Conservation (phyloP, 2,113 vertebrate genomes). For the Mohoua ochrocephala region DNA sequence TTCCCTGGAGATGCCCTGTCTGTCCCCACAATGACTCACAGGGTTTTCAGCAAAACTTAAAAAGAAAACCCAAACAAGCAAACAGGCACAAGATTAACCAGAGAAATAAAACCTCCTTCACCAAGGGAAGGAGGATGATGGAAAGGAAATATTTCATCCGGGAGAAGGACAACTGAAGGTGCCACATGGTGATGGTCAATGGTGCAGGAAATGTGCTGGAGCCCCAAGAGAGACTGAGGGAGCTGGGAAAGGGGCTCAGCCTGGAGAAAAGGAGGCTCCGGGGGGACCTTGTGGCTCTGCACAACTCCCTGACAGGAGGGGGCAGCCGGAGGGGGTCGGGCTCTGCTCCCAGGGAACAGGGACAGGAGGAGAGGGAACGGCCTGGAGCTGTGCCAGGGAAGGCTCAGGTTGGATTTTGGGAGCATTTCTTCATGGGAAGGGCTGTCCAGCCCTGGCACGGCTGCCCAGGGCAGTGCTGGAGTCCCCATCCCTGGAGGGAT, state of each 20-base stretch:
- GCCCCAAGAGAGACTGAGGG: neutral
- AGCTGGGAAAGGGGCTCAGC: neutral
- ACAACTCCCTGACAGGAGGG: neutral
- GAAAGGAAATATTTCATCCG: neutral
- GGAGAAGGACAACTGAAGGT: neutral
- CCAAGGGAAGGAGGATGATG: neutral
- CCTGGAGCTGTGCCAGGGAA: neutral
- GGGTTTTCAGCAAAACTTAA: neutral
- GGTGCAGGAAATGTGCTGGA: neutral
- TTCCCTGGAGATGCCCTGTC: neutral
- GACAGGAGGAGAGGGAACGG: neutral
- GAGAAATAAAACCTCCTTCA: neutral
- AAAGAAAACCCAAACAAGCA: neutral
- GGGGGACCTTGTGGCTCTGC: neutral
- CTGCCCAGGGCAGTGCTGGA: neutral
- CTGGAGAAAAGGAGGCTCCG: neutral
- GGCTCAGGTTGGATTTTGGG: no score
- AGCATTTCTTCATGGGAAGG: fast-evolving
- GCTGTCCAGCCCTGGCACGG: fast-evolving
- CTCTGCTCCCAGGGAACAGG: neutral
- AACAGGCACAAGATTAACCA: neutral
- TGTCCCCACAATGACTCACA: neutral
- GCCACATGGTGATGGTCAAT: neutral
- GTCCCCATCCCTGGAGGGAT: neutral
- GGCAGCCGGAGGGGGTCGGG: neutral